Evolutionary conservation across 1,140 invertebrate species (phyloP).

Genomic region (Monochamus saltuarius): DNA sequence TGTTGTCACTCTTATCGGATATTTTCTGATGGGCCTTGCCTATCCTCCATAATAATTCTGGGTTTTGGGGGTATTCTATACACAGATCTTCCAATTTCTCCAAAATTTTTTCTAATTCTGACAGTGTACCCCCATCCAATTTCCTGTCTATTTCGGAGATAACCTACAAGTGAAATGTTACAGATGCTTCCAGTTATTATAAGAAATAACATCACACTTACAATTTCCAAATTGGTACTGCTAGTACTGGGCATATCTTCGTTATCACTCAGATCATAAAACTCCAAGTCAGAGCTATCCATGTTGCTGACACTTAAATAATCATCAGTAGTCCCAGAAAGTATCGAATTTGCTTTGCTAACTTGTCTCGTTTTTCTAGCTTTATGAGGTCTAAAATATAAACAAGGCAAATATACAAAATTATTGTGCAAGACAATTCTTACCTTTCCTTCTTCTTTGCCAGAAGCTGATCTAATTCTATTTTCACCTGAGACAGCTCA

Average conservation of each 20-base stretch:
- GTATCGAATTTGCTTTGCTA: constrained; percentile 30
- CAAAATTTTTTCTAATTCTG: constrained; percentile 43
- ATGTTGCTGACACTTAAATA: constrained; percentile 39
- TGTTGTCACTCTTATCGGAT: constrained; percentile 54
- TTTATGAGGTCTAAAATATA: constrained; percentile 22
- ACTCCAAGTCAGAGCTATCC: constrained; percentile 49
- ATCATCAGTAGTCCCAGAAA: constrained; percentile 35
- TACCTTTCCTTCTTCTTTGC: constrained; percentile 15
- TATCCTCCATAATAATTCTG: constrained; percentile 66
- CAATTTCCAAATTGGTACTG: constrained; percentile 21
- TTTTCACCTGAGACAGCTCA: constrained; percentile 55
- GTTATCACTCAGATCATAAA: constrained; percentile 48
- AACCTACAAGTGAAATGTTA: constrained; percentile 13
- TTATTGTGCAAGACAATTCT: background rate
- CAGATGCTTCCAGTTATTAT: background rate
- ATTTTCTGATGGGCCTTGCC: constrained; percentile 65
- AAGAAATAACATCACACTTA: constrained; percentile 13
- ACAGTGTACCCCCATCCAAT: constrained; percentile 38
- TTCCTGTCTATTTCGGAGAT: constrained; percentile 42
- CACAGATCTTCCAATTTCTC: constrained; percentile 48
- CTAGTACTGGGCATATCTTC: constrained; percentile 24
- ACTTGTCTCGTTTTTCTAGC: constrained; percentile 42
- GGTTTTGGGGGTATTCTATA: constrained; percentile 51
- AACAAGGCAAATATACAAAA: background rate
- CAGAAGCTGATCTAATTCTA: constrained; percentile 57